Evolutionary conservation across 2,888 invertebrate species (phyloP).

Genomic region (Ceriagrion tenellum): DNA sequence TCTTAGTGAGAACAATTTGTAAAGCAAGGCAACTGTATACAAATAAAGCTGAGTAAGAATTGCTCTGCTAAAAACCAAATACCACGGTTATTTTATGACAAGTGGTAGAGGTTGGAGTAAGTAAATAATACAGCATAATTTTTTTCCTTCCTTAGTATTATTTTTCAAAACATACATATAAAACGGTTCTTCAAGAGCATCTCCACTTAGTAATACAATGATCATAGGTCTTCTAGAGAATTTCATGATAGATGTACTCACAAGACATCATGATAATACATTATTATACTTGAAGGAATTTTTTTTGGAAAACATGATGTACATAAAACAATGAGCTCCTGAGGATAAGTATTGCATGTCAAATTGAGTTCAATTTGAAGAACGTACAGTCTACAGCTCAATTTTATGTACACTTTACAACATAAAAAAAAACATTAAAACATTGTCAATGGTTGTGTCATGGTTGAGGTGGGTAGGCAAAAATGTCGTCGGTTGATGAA

Average conservation of each 20-base stretch:
- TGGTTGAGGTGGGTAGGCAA: slow-evolving; percentile 44
- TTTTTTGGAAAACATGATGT: slow-evolving; percentile 57
- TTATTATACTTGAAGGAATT: slow-evolving; percentile 51
- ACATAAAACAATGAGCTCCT: slow-evolving; percentile 66
- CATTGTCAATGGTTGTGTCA: slow-evolving; percentile 46
- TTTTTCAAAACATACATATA: slow-evolving; percentile 65
- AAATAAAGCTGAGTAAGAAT: no score
- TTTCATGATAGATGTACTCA: slow-evolving; percentile 66
- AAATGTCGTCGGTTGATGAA: slow-evolving; percentile 11
- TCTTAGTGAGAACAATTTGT: no score
- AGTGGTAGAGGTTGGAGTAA: not conserved
- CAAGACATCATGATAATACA: slow-evolving; percentile 60
- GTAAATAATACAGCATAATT: not conserved
- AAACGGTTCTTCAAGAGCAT: slow-evolving; percentile 65
- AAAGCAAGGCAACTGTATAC: no score
- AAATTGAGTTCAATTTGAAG: slow-evolving; percentile 59
- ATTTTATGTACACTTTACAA: slow-evolving; percentile 63
- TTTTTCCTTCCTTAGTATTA: slow-evolving; percentile 62
- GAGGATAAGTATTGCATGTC: slow-evolving; percentile 67
- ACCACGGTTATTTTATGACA: no score
- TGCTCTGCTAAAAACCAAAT: no score
- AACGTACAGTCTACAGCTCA: slow-evolving; percentile 66
- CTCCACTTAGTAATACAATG: slow-evolving; percentile 49
- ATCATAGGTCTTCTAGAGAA: slow-evolving; percentile 64
- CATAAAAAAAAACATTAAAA: slow-evolving; percentile 55